Conservation (phyloP, 2,797 vertebrate genomes). For the Falco novaeseelandiae region DNA sequence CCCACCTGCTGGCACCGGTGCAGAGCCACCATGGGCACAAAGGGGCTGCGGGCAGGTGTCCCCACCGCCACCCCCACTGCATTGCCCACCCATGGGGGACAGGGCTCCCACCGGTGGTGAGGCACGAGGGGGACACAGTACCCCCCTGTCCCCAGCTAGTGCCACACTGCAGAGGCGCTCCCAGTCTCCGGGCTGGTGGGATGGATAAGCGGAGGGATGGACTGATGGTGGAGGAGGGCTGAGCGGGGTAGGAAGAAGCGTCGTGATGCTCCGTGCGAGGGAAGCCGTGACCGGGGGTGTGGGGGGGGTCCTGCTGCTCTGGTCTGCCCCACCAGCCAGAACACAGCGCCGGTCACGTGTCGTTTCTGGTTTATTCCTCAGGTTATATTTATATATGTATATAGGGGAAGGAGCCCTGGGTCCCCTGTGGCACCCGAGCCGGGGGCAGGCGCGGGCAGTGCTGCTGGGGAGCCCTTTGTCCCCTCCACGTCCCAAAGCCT, state of each 20-base stretch:
- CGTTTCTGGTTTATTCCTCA: constrained; percentile 69
- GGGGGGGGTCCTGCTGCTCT: neutral
- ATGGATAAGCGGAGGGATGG: neutral
- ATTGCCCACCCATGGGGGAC: neutral
- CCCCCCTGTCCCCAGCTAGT: neutral
- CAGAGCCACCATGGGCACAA: neutral
- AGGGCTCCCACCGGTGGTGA: neutral
- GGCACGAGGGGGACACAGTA: neutral
- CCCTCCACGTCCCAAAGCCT: neutral
- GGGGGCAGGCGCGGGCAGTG: neutral
- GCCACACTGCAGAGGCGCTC: neutral
- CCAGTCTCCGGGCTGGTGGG: neutral
- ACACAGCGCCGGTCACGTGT: constrained; percentile 66
- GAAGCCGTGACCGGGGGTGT: neutral
- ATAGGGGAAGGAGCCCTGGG: constrained; percentile 32
- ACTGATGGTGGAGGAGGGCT: neutral
- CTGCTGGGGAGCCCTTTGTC: neutral
- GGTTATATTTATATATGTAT: constrained; percentile 71
- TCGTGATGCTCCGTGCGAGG: constrained; percentile 16
- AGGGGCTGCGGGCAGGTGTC: neutral
- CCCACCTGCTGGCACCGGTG: neutral
- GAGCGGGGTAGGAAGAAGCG: neutral
- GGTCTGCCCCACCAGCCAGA: constrained; percentile 46
- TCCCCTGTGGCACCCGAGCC: neutral
- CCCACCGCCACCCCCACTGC: neutral